Percentiles rank a stretch among this genome's conserved stretches.
Conservation (phyloP, 2,888 invertebrate species). For the Ormyrus thymus region DNA sequence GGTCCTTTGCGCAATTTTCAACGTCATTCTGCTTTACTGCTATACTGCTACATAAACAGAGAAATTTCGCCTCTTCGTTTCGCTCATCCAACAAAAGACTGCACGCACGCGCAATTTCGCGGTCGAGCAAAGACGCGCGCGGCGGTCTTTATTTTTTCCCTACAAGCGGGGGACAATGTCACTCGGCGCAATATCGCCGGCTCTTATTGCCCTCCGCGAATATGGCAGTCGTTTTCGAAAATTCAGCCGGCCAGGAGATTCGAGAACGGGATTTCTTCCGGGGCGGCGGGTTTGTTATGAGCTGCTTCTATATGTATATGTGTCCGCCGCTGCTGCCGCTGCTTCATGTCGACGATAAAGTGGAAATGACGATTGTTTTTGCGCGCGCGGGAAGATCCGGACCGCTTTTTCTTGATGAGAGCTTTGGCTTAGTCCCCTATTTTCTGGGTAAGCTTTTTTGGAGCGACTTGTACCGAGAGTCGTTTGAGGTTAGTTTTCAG, state of each 20-base stretch:
- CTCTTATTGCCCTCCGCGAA: slow-evolving; percentile 29
- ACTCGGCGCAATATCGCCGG: slow-evolving; percentile 19
- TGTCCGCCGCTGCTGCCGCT: neutral
- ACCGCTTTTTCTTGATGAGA: too few relatives aligned
- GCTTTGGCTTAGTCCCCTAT: too few relatives aligned
- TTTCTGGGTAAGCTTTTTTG: too few relatives aligned
- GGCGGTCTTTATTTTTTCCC: slow-evolving; percentile 2
- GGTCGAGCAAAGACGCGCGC: slow-evolving; percentile 36
- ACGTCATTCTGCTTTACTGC: slow-evolving; percentile 30
- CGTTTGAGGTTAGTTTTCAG: too few relatives aligned
- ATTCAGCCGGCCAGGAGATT: neutral
- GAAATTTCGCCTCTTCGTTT: neutral
- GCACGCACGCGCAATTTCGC: slow-evolving; percentile 28
- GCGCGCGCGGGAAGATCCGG: neutral
- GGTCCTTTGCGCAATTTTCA: slow-evolving; percentile 16
- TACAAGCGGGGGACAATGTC: slow-evolving; percentile 3
- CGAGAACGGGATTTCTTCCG: neutral
- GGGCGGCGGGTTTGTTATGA: slow-evolving; percentile 1
- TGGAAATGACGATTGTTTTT: slow-evolving; percentile 15
- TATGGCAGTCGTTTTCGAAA: slow-evolving; percentile 31
- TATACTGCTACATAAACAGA: slow-evolving; percentile 38
- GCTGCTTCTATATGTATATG: neutral
- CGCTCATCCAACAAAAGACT: neutral
- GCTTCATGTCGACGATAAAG: slow-evolving; percentile 12
- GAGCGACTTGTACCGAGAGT: too few relatives aligned